Evolutionary conservation across 2,113 vertebrate genomes (phyloP), one percentile per base, ranked within the genome.

Genomic region (Cranoglanis bouderius): DNA sequence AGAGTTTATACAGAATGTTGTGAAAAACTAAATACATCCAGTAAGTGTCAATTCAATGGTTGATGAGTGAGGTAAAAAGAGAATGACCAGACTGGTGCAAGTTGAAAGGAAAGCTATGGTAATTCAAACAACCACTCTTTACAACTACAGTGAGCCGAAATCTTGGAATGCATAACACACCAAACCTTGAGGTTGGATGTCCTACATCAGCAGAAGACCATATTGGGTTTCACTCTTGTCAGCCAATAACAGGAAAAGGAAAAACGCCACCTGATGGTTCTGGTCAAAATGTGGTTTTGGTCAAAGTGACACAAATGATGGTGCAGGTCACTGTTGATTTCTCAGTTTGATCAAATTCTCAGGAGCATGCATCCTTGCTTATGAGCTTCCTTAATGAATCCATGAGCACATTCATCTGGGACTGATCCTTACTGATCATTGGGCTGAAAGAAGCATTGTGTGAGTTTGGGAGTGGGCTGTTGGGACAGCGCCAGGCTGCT

Each of bases 401-500:
- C 26, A 67, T 67, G 29, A 32, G n/a, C 13, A 63, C 13, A 32
- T 32, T 32, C 13, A 67, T 32, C 65, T 67, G 29, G 32, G 65
- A 32, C 65, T 16, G 16, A 32, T 67, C 13, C n/a, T 43, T 70
- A 13, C 38, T 65, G 3, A 46, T 86, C 35, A 35, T 32, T 29
- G 26, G 18, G 82, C 32, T 14, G 40, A 32, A 77, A 85, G 19
- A 72, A 57, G 43, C 63, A 55, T 32, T 57, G 24, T 88, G 35
- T 88, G 85, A 74, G 84, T 83, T 84, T 88, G 84, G 59, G 77
- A 86, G 61, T 74, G 78, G 7, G 43, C 65, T 26, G 32, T 32
- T 85, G 74, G 49, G 77, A 32, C 13, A 61, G 26, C 16, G 82
- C 49, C 74, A 74, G 75, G 24, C 21, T 72, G 46, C 70, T 82